Base-by-base conservation (phyloP, 2,113 vertebrate genomes). In the Rhegmatorhina hoffmannsi region DNA sequence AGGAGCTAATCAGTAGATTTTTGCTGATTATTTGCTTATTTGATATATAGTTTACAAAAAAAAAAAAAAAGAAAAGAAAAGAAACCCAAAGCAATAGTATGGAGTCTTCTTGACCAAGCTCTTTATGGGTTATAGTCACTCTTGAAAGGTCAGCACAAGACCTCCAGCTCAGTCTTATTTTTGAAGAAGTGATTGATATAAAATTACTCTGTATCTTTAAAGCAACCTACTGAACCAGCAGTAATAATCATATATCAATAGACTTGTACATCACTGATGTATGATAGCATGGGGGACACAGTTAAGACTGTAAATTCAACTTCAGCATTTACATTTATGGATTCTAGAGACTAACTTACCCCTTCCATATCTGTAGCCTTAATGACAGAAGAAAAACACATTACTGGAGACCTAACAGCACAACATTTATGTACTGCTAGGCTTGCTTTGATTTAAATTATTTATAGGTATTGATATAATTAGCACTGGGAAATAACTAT, bases 1-100 rank as follows among this genome's bases (percentile, higher is more conserved):
- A 94, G 44, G 60, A 95, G 34, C 68, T 96, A 94, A 93, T 96
- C 91, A 96, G 94, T 59, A 87, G 80, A 74, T 84, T 70, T 90
- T 59, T 85, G 28, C 68, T 92, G n/a, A 44, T 84, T 68, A 77
- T 87, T 53, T 83, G 8, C 67, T 89, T 89, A 86, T 75, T 88
- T 94, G 84, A 90, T 58, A 36, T 72, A 78, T 36, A 74, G 64
- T 29, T 47, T 11, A 3, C 18, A n/a, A 83, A 50, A 67, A 44
- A 33, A 19, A 36, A 49, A 16, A 38, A 46, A 13, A 16, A 38
- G 40, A 13, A 17, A 1, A 7, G 3, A 2, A 17, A 2, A 13
- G 34, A 38, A 36, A 82, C 44, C 44, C 44, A 16, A 16, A 60
- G 8, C n/a, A 67, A 63, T 69, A 40, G 10, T 8, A n/a, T 56